Evolutionary conservation across 2,797 vertebrate species (phyloP), one percentile per base, ranked within the genome.

Genomic region (Mormyrops boulengeri): DNA sequence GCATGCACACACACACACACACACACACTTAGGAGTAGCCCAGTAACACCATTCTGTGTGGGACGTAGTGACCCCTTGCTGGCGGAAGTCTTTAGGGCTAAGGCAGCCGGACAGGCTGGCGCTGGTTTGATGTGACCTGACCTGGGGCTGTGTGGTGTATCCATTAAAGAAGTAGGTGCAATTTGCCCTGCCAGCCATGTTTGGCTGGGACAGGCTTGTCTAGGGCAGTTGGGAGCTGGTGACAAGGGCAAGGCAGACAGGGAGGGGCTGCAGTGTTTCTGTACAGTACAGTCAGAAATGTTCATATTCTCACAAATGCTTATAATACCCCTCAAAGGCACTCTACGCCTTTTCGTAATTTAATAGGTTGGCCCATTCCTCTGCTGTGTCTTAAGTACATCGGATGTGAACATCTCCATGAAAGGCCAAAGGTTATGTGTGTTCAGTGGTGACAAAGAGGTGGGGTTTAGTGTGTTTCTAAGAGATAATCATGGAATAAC

Each of bases 71-170:
- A 93, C 91, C 92, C 91, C 80, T 91, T 87, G 90, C 88, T 90
- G 85, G 86, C 52, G 87, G 90, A 55, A 89, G 88, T 88, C 91
- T 92, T 89, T 41, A 38, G 88, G 47, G 44, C 22, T 47, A 14
- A 26, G 84, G 22, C 47, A 88, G 22, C 8, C 34, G 86, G 88
- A 92, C 90, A 92, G 92, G 90, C 91, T 91, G 91, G 89, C 84
- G 88, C 90, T 92, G 91, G 89, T 93, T 91, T 92, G 92, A 93
- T 85, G n/a, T 92, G 89, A 91, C 91, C 77, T 82, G 14, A 82
- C 77, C 91, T 91, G 91, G 91, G 77, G 88, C 89, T 90, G 88
- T 91, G 92, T 90, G 90, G 88, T 91, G 89, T 92, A 91, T 91
- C 84, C 88, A 60, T 85, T 87, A 22, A 57, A 88, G 84, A 41